Evolutionary conservation across 2,113 vertebrate species (phyloP).

Genomic region (Bubo scandiacus): DNA sequence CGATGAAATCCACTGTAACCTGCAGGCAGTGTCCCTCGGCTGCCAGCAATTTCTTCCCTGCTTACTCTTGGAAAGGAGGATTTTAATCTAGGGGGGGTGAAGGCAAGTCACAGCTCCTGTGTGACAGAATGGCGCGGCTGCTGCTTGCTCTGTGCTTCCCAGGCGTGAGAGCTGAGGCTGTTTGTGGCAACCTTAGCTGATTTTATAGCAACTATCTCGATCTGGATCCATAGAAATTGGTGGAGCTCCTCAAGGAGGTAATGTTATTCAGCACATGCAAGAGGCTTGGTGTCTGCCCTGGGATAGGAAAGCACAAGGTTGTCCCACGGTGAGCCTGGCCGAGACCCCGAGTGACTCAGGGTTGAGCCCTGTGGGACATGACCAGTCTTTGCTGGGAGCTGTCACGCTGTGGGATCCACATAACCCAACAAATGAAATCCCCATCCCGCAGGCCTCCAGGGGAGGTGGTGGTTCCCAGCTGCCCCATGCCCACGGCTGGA

Average conservation of each 20-base stretch:
- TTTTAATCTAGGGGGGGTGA: not conserved
- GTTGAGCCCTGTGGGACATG: rapidly evolving
- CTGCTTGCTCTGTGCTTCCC: not conserved
- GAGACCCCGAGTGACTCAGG: rapidly evolving
- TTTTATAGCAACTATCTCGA: not conserved
- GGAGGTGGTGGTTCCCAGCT: not conserved
- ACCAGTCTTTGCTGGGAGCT: not conserved
- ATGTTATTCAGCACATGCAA: rapidly evolving
- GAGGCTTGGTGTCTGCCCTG: not conserved
- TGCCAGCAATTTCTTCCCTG: not conserved
- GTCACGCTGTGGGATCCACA: rapidly evolving
- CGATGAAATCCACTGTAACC: not conserved
- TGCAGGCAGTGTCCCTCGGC: rapidly evolving
- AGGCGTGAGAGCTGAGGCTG: not conserved
- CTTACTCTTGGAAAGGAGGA: not conserved
- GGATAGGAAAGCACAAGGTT: not conserved
- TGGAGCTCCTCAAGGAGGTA: not conserved
- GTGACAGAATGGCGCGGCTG: not conserved
- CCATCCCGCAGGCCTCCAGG: rapidly evolving
- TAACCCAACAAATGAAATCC: rapidly evolving
- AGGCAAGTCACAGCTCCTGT: not conserved
- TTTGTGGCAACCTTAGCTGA: not conserved
- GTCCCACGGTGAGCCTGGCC: not conserved
- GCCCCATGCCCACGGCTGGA: not conserved
- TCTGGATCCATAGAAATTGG: not conserved